Evolutionary conservation across 2,888 invertebrate species (phyloP), one percentile per base, ranked within the genome.

Genomic region (Callyntrura sp.): DNA sequence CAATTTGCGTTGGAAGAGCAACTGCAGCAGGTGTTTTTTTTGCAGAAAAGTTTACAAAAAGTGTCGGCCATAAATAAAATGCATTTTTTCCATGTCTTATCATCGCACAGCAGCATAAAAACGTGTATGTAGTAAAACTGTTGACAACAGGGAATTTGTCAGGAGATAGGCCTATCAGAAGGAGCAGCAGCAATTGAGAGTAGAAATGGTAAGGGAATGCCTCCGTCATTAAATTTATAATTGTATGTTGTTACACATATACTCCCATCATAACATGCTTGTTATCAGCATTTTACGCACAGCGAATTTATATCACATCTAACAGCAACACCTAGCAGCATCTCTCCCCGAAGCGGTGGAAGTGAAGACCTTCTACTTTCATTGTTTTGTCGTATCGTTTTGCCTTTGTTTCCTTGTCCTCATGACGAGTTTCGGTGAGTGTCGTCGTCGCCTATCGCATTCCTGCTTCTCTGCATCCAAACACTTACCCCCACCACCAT

Each of bases 171-270:
- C 43, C 68, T n/a, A 68, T 68, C 68, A 60, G 8, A 2, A 20
- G 8, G 1, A 60, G 1, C 51, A 51, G 12, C 35, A 35, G 51
- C 12, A 51, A n/a, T n/a, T n/a, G 51, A 51, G 51, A 4, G 28
- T 25, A 43, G 43, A 43, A 35, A 68, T 43, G 35, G 68, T 68
- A 43, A 43, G 14, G 43, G 23, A 43, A 68, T 68, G 23, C 43
- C n/a, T 68, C n/a, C 17, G 68, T 68, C 68, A 68, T 68, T 68
- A 68, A 68, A 43, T 35, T 43, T 35, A 17, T 68, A 68, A 68
- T 68, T 68, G 43, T 17, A 68, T 68, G 68, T 68, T 68, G 68
- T 68, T 68, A 68, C 14, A 68, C 43, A 20, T 68, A 68, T 68
- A 68, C 43, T 43, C 68, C 43, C 68, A 17, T 68, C 51, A 60